Conservation (phyloP, 2,113 vertebrate genomes). For the Thinocorus orbignyianus region DNA sequence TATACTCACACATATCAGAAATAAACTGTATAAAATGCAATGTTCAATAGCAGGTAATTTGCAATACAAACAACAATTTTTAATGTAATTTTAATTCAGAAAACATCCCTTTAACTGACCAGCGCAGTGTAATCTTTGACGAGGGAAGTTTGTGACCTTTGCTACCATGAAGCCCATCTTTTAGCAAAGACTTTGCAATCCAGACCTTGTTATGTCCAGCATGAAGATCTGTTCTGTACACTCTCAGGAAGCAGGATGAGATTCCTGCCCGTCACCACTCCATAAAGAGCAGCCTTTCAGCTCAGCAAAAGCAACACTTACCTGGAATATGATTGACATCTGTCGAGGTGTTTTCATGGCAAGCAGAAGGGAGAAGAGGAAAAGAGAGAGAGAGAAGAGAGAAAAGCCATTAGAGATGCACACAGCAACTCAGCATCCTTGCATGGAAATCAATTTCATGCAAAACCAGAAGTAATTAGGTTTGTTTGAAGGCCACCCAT, state of each 20-base stretch:
- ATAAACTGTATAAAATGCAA: background rate
- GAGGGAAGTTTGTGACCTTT: background rate
- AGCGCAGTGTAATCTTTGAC: background rate
- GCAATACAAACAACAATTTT: background rate
- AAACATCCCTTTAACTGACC: constrained; percentile 49
- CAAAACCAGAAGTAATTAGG: constrained; percentile 69
- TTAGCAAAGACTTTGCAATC: background rate
- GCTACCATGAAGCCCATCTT: background rate
- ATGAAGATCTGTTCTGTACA: background rate
- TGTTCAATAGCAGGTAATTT: background rate
- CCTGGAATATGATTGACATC: constrained; percentile 92
- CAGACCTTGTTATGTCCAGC: background rate
- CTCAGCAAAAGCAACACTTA: constrained; percentile 79
- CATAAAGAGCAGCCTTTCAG: background rate
- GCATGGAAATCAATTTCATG: constrained; percentile 86
- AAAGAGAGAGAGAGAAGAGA: constrained; percentile 63
- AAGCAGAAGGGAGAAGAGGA: constrained; percentile 71
- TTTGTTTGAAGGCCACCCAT: constrained; percentile 56
- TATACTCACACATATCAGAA: background rate
- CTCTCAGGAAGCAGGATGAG: background rate
- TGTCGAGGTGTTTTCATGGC: constrained; percentile 80
- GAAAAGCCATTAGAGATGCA: constrained; percentile 74
- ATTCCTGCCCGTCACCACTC: background rate
- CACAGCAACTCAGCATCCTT: constrained; percentile 68
- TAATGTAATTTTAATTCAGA: background rate